Conservation (phyloP, 2,888 invertebrate species). For the Eubasilissa splendida region DNA sequence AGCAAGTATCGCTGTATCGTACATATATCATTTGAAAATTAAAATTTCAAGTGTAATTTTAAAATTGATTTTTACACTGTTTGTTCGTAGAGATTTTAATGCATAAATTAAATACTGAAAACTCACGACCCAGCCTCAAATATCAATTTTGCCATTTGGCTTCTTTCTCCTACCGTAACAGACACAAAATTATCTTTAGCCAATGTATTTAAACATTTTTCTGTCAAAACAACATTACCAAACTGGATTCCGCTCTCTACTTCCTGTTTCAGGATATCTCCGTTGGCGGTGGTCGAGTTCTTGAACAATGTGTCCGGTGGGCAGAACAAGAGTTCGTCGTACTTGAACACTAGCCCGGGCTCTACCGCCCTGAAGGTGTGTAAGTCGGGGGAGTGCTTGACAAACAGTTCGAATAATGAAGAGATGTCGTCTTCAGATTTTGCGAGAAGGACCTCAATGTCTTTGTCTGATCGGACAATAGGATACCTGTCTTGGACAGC, state of each 20-base stretch:
- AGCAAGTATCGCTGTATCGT: no score
- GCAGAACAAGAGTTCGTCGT: slow-evolving; percentile 59
- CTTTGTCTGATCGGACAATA: slow-evolving; percentile 76
- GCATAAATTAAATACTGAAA: no score
- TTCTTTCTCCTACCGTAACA: slow-evolving; percentile 67
- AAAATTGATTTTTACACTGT: no score
- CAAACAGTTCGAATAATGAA: slow-evolving; percentile 80
- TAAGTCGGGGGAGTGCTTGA: slow-evolving; percentile 74
- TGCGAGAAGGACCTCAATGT: slow-evolving; percentile 72
- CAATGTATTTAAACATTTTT: slow-evolving; percentile 56
- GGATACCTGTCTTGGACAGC: slow-evolving; percentile 73
- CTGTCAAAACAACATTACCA: slow-evolving; percentile 48
- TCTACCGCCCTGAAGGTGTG: slow-evolving; percentile 87
- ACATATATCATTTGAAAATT: no score
- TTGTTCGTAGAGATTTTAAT: no score
- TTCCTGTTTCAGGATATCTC: not conserved
- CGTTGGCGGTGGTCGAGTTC: slow-evolving; percentile 35
- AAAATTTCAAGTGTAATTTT: no score
- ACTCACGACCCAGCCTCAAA: slow-evolving; percentile 63
- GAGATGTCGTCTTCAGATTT: slow-evolving; percentile 66
- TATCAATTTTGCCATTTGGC: slow-evolving; percentile 74
- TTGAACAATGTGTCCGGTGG: slow-evolving; percentile 55
- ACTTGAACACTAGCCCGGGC: slow-evolving; percentile 74
- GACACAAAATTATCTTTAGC: slow-evolving; percentile 59
- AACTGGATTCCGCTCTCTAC: slow-evolving; percentile 33